Evolutionary conservation across 1,140 invertebrate genomes (phyloP).

Genomic region (Eriosoma lanigerum): DNA sequence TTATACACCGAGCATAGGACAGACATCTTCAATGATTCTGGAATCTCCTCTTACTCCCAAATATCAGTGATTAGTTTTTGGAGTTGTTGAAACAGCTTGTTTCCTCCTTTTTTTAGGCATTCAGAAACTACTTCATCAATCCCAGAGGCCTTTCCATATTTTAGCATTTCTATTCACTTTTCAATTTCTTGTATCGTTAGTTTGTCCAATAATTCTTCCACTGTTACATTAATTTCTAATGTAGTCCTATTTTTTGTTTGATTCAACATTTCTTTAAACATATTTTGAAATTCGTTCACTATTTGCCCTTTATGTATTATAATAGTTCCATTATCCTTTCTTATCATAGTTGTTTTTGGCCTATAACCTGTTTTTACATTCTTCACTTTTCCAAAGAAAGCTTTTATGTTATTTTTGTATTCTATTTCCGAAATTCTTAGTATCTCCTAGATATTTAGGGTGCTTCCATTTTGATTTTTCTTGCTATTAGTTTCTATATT

Average conservation of each 20-base stretch:
- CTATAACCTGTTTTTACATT: not conserved
- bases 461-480: too few species aligned
- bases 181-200: slow-evolving; percentile 41
- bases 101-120: slow-evolving; percentile 51
- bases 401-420: slow-evolving; percentile 2
- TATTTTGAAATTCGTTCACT: not conserved
- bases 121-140: slow-evolving; percentile 55
- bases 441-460: too few species aligned
- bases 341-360: not conserved
- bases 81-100: not conserved
- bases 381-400: not conserved
- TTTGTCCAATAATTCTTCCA: not conserved
- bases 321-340: not conserved
- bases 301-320: not conserved
- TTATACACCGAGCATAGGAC: too few species aligned
- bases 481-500: too few species aligned
- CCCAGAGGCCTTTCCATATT: slow-evolving; percentile 55
- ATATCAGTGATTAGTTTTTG: too few species aligned
- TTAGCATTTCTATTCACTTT: slow-evolving; percentile 49
- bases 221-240: not conserved
- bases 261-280: slow-evolving; percentile 1
- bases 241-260: slow-evolving; percentile 3
- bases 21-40: too few species aligned
- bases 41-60: too few species aligned
- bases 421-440: too few species aligned